Conservation (phyloP, 2,888 invertebrate genomes). For the Anorthoa munda region DNA sequence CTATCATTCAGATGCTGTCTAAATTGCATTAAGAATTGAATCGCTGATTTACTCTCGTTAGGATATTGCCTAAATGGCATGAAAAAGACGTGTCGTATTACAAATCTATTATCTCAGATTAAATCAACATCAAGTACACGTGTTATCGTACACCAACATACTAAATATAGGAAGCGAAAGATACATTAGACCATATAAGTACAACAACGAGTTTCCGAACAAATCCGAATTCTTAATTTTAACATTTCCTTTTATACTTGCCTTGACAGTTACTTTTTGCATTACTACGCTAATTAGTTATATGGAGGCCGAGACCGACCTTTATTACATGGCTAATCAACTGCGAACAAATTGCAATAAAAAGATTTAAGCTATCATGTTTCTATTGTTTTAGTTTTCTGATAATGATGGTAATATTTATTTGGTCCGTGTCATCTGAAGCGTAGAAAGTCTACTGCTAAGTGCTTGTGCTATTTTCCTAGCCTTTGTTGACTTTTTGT, state of each 20-base stretch:
- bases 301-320: slow-evolving; percentile 76
- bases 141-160: slow-evolving; percentile 25
- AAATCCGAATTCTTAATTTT: slow-evolving; percentile 66
- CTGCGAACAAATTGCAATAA: slow-evolving; percentile 77
- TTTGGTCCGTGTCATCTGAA: slow-evolving; percentile 18
- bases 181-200: slow-evolving; percentile 44
- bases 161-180: slow-evolving; percentile 40
- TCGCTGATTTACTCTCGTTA: not conserved
- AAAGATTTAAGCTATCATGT: slow-evolving; percentile 57
- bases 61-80: not conserved
- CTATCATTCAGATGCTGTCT: not conserved
- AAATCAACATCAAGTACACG: not conserved
- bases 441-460: not conserved
- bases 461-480: not conserved
- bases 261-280: slow-evolving; percentile 84
- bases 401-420: not conserved
- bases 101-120: slow-evolving; percentile 1
- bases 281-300: slow-evolving; percentile 76
- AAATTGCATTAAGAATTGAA: not conserved
- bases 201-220: slow-evolving; percentile 43
- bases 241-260: slow-evolving; percentile 74
- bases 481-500: not conserved
- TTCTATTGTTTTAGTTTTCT: slow-evolving; percentile 50
- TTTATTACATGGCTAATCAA: slow-evolving; percentile 88
- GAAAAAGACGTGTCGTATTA: not conserved